phyloP scores from a whole-genome alignment of 2,113 vertebrate genomes.

The Vicugna pacos region DNA sequence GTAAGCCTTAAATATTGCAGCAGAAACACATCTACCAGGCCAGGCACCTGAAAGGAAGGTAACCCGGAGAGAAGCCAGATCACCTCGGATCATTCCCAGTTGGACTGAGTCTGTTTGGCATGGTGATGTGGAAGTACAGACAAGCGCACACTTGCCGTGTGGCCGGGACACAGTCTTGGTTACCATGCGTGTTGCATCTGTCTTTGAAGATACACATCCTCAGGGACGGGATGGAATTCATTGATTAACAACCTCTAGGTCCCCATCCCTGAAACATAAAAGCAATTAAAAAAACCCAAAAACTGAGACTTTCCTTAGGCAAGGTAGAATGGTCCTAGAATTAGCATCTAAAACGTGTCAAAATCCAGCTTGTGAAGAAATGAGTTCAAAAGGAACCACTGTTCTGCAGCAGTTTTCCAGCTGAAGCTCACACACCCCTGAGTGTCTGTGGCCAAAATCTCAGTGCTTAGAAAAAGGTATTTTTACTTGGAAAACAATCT shows the following conservation, averaged over 20 bases:
- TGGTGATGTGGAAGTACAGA: neutral
- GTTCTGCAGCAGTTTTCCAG: neutral
- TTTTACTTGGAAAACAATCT: conserved; percentile 7
- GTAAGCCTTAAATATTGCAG: neutral
- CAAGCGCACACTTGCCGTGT: neutral
- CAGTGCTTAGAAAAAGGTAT: neutral
- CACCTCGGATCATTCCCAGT: neutral
- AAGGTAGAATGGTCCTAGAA: neutral
- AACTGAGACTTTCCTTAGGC: neutral
- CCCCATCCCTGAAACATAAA: neutral
- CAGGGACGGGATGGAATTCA: neutral
- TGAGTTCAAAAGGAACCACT: neutral
- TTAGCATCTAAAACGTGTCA: neutral
- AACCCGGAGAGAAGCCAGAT: neutral
- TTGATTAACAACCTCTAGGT: neutral
- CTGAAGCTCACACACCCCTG: neutral
- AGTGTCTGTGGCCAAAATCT: neutral
- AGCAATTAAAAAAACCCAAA: conserved; percentile 26
- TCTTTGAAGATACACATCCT: neutral
- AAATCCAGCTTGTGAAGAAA: neutral
- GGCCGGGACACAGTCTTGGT: neutral
- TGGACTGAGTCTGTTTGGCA: neutral
- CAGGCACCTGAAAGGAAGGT: neutral
- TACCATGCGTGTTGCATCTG: neutral
- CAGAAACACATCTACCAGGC: neutral